These are phyloP conservation scores for Psittacus erithacus DNA, from an alignment of 2,113 vertebrate species.

Conservation along the genomic window DNA sequence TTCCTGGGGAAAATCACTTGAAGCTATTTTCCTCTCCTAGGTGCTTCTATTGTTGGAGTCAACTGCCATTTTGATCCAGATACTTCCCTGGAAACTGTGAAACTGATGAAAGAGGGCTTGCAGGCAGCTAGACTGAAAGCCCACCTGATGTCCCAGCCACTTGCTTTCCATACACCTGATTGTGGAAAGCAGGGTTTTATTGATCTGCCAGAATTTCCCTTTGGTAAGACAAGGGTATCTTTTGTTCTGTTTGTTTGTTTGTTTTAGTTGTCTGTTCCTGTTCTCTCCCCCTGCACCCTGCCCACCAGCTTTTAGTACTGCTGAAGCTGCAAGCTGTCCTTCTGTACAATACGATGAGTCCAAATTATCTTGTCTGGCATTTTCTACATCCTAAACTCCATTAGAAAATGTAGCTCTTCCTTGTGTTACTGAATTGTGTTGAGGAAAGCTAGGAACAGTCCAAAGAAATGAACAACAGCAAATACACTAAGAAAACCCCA, in stretches of 20 bases:
- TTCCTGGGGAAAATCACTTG: background rate
- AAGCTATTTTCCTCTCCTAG: conserved; percentile 67
- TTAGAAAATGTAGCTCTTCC: background rate
- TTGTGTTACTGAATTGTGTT: background rate
- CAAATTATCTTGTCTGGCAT: background rate
- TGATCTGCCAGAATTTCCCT: conserved; percentile 95
- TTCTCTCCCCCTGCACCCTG: accelerated
- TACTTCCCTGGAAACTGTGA: conserved; percentile 85
- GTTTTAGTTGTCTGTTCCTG: background rate
- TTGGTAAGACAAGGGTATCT: conserved; percentile 77
- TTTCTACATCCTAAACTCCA: background rate
- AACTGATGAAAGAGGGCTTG: conserved; percentile 93
- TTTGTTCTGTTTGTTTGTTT: background rate
- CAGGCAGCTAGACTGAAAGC: conserved; percentile 88
- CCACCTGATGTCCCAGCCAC: conserved; percentile 90
- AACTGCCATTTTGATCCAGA: conserved; percentile 97
- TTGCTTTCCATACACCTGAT: conserved; percentile 94
- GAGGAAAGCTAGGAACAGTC: background rate
- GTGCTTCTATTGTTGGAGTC: conserved; percentile 90
- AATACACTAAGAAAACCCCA: background rate
- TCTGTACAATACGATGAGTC: background rate
- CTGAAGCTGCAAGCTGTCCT: background rate
- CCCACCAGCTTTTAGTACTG: background rate
- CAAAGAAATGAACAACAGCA: background rate
- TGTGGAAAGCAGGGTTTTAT: conserved; percentile 95